These are phyloP conservation scores for Scytalopus superciliaris DNA, from an alignment of 2,113 vertebrate genomes.

Conservation along the genomic window DNA sequence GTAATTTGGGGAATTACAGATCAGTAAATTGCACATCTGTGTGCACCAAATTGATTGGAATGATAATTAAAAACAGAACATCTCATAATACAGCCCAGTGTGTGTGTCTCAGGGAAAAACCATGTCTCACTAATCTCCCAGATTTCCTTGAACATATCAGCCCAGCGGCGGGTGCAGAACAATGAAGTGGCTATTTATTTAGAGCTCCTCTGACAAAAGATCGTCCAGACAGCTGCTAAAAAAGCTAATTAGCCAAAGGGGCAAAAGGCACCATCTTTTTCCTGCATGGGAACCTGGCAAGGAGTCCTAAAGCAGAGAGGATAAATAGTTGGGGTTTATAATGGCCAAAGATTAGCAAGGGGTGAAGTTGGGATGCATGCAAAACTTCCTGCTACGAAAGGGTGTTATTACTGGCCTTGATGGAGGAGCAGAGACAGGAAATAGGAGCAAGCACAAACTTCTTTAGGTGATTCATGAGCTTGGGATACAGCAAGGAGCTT, in stretches of 20 bases:
- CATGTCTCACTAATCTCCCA: neutral
- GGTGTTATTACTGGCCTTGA: neutral
- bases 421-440: neutral
- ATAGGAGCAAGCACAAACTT: neutral
- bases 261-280: neutral
- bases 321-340: neutral
- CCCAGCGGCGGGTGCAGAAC: neutral
- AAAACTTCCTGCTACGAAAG: neutral
- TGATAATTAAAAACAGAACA: constrained; percentile 65
- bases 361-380: rapidly evolving
- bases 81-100: constrained; percentile 53
- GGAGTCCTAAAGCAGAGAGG: neutral
- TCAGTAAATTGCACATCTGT: constrained; percentile 65
- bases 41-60: constrained; percentile 64
- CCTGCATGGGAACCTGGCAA: neutral
- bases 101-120: constrained; percentile 14
- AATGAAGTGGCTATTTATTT: constrained; percentile 32
- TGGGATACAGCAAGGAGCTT: neutral
- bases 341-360: neutral
- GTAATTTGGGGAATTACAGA: constrained; percentile 68
- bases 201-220: neutral
- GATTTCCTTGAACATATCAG: neutral
- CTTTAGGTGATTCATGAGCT: neutral
- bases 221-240: neutral
- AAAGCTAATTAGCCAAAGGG: neutral